These are phyloP conservation scores for Pantelozetes paolii DNA, from an alignment of 2,888 invertebrate species.

Conservation along the genomic window DNA sequence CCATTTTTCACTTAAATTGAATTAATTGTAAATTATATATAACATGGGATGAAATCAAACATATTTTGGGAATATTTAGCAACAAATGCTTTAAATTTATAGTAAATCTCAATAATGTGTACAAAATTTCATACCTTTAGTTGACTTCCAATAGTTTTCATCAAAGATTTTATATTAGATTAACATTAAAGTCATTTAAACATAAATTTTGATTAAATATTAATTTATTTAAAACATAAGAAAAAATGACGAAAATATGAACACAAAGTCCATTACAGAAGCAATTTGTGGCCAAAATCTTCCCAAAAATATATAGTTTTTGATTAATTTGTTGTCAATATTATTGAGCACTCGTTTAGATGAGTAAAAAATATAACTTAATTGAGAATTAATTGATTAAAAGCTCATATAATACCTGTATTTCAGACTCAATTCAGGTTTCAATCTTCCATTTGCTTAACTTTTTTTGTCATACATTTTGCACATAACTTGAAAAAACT, in stretches of 20 bases:
- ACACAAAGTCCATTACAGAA: conserved; percentile 10
- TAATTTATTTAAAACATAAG: no score
- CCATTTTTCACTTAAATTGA: background rate
- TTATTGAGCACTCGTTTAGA: no score
- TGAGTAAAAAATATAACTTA: no score
- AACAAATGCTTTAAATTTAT: background rate
- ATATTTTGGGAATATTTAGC: background rate
- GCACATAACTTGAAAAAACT: background rate
- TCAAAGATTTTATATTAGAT: no score
- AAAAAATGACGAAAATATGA: no score
- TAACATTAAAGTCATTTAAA: no score
- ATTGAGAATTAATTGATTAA: background rate
- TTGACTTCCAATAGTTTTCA: no score
- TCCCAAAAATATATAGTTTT: background rate
- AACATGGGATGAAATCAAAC: background rate
- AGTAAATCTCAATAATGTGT: background rate
- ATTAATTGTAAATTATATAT: background rate
- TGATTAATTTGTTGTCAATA: background rate
- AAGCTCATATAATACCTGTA: conserved; percentile 10
- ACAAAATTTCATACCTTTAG: no score
- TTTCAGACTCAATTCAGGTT: background rate
- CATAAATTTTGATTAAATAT: no score
- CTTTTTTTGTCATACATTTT: conserved; percentile 7
- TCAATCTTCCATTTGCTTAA: background rate
- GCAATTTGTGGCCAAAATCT: background rate